phyloP scores from a whole-genome alignment of 1,140 invertebrate species.

The Antheraea pernyi region DNA sequence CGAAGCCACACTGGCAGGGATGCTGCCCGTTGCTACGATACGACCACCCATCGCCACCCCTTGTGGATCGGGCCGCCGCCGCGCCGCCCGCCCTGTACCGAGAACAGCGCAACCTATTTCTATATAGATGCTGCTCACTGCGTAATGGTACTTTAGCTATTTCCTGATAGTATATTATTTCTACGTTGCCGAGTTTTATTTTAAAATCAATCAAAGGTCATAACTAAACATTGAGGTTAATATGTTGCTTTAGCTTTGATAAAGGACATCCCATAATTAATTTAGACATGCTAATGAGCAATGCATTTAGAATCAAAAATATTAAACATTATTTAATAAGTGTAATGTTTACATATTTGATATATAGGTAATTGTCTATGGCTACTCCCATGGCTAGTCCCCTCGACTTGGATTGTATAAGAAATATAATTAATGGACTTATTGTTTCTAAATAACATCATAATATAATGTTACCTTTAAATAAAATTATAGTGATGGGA shows the following conservation, averaged over 20 bases:
- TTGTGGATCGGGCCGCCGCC: conserved; percentile 66
- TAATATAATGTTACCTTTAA: too few relatives aligned
- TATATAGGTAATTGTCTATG: too few relatives aligned
- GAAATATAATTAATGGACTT: too few relatives aligned
- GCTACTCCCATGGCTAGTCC: too few relatives aligned
- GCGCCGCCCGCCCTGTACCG: conserved; percentile 26
- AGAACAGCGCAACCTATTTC: conserved; percentile 67
- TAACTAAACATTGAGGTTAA: too few relatives aligned
- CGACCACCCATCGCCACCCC: conserved; percentile 60
- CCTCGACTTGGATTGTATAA: too few relatives aligned
- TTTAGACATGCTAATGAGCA: neutral
- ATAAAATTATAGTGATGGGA: too few relatives aligned
- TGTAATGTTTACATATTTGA: too few relatives aligned
- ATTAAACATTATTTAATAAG: too few relatives aligned
- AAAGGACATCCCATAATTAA: too few relatives aligned
- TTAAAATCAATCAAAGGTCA: neutral
- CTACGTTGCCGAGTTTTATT: conserved; percentile 11
- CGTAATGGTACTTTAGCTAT: conserved; percentile 65
- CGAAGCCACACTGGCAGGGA: conserved; percentile 63
- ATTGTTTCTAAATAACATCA: too few relatives aligned
- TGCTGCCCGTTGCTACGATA: conserved; percentile 74
- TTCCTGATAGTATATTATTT: conserved; percentile 57
- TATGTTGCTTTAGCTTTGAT: too few relatives aligned
- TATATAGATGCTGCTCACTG: conserved; percentile 63
- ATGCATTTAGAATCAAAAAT: neutral